These are phyloP conservation scores for Plagiodera versicolora DNA, from an alignment of 2,888 invertebrate genomes.

Conservation along the genomic window DNA sequence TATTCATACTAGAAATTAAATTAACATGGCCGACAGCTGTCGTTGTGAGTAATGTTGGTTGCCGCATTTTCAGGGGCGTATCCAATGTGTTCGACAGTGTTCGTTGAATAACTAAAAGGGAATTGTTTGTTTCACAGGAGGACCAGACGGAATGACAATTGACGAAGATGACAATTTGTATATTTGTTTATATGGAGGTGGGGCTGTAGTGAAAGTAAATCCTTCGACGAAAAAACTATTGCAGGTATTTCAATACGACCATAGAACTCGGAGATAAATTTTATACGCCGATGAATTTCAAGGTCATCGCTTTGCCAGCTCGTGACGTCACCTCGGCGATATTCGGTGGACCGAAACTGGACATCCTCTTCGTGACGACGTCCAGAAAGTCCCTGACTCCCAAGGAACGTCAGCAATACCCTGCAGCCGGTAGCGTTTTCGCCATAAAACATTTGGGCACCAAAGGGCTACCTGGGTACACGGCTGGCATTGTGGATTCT, in stretches of 20 bases:
- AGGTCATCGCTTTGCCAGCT: conserved; percentile 56
- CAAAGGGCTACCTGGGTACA: conserved; percentile 43
- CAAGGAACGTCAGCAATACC: conserved; percentile 46
- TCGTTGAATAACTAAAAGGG: too few species aligned
- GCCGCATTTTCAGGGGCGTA: too few species aligned
- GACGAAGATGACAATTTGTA: conserved; percentile 77
- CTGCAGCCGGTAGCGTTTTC: conserved; percentile 57
- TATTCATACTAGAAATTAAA: too few species aligned
- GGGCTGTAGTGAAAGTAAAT: conserved; percentile 62
- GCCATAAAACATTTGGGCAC: conserved; percentile 46
- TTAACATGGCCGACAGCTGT: too few species aligned
- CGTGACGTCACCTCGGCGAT: conserved; percentile 63
- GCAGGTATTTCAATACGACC: too few species aligned
- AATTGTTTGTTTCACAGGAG: conserved; percentile 29
- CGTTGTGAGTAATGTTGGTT: too few species aligned
- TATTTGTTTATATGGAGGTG: conserved; percentile 69
- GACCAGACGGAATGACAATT: conserved; percentile 67
- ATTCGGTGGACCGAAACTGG: conserved; percentile 64
- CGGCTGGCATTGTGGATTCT: conserved; percentile 43
- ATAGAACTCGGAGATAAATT: too few species aligned
- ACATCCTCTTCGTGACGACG: conserved; percentile 66
- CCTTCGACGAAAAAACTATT: conserved; percentile 56
- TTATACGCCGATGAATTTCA: neutral
- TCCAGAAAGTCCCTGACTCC: conserved; percentile 47
- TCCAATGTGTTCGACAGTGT: too few species aligned